Percentiles rank a stretch among this genome's conserved stretches.
phyloP scores from a whole-genome alignment of 2,888 invertebrate genomes.

The Herminia tarsipennalis region DNA sequence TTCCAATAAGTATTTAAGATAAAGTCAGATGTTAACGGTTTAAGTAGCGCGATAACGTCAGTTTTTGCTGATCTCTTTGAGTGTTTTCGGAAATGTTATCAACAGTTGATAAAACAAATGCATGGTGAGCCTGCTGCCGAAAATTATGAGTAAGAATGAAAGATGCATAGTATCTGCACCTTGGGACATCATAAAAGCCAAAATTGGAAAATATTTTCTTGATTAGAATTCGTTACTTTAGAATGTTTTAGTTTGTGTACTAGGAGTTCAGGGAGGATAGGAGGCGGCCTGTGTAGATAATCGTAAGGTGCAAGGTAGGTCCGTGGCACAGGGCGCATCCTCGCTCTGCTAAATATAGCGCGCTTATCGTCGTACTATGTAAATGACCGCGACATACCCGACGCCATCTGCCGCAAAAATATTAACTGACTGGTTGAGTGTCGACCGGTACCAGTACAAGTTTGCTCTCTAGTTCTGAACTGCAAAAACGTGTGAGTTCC shows the following conservation, averaged over 20 bases:
- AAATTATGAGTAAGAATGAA: conserved; percentile 17
- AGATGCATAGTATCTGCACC: too few species aligned
- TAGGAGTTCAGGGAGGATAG: too few species aligned
- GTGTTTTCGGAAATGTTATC: conserved; percentile 33
- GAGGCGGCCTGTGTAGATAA: conserved; percentile 58
- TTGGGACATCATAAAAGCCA: too few species aligned
- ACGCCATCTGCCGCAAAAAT: conserved; percentile 79
- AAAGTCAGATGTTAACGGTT: conserved; percentile 26
- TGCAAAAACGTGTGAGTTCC: conserved; percentile 76
- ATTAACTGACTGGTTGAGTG: conserved; percentile 67
- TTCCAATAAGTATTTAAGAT: conserved; percentile 29
- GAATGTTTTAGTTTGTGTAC: too few species aligned
- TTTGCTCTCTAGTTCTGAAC: conserved; percentile 61
- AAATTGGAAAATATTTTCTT: too few species aligned
- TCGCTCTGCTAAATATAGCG: conserved; percentile 79
- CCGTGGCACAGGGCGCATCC: conserved; percentile 62
- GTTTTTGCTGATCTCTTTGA: conserved; percentile 15
- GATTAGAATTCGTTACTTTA: too few species aligned
- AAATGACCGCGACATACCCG: conserved; percentile 81
- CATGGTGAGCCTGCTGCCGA: not conserved
- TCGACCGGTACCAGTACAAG: conserved; percentile 64
- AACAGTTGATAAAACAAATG: not conserved
- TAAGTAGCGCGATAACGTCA: conserved; percentile 29
- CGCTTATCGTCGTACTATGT: conserved; percentile 83
- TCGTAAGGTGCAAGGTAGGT: conserved; percentile 53